Evolutionary conservation across 2,888 invertebrate species (phyloP).

Genomic region (Drosophila mayaguana): DNA sequence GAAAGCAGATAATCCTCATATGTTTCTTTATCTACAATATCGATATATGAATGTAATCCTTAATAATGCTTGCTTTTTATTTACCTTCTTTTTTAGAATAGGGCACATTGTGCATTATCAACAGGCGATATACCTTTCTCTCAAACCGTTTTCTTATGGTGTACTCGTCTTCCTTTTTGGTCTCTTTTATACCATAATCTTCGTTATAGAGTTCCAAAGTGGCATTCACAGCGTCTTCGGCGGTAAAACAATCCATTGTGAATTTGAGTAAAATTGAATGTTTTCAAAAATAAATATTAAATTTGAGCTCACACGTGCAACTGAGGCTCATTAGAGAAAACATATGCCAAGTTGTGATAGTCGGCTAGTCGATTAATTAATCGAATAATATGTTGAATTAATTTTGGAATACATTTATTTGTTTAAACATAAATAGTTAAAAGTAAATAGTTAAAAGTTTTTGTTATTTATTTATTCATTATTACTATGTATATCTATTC

Average conservation of each 20-base stretch:
- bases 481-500: background rate
- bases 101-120: slow-evolving; percentile 82
- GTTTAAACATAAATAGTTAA: background rate
- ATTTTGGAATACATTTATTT: background rate
- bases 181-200: slow-evolving; percentile 8
- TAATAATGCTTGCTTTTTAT: background rate
- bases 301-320: slow-evolving; percentile 53
- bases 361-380: background rate
- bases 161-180: slow-evolving; percentile 1
- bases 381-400: background rate
- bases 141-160: slow-evolving; percentile 13
- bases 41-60: slow-evolving; percentile 17
- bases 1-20: slow-evolving; percentile 81
- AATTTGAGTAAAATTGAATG: slow-evolving; percentile 1
- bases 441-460: background rate
- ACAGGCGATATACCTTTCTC: slow-evolving; percentile 74
- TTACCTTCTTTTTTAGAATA: slow-evolving; percentile 82
- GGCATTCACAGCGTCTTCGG: slow-evolving; percentile 19
- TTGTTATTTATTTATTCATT: background rate
- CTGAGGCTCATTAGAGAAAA: slow-evolving; percentile 23
- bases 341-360: background rate
- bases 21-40: slow-evolving; percentile 57
- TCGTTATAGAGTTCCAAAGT: slow-evolving; percentile 41
- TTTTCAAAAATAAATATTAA: slow-evolving; percentile 1
- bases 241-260: slow-evolving; percentile 29